Evolutionary conservation across 2,888 invertebrate species (phyloP), one percentile per base, ranked within the genome.

Genomic region (Melikaiella ostensackeni): DNA sequence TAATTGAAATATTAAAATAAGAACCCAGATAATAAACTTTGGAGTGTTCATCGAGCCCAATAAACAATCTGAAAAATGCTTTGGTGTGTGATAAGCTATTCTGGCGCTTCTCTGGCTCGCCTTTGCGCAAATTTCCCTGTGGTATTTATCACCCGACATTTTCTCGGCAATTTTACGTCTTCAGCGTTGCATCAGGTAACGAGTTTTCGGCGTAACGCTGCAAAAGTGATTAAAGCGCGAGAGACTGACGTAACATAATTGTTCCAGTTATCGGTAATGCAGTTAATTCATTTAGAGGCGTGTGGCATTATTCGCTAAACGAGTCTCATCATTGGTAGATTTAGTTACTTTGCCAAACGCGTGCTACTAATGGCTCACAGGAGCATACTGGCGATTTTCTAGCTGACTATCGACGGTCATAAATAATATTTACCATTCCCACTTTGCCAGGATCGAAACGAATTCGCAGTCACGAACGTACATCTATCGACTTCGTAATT

Each of bases 191-290:
- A 66, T 66, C 46, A 66, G 66, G 66, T 66, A 66, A 66, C 66
- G 66, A 66, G 66, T 66, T 66, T 64, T 66, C 66, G 24, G 46
- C 16, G 66, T 42, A 66, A 46, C 46, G 66, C 27, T 66, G 66
- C 66, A 66, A 66, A 66, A 66, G 66, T 66, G 66, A 66, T 66
- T 66, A 66, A 66, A 66, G 42, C 42, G 16, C 46, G 27, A 19
- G 27, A 46, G 66, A 66, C 66, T 66, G 66, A 66, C 66, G 66
- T 66, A 66, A 66, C 42, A 66, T 66, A 66, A 66, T 66, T 66
- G 66, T 46, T 66, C 24, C 66, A 66, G 42, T 66, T 66, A 66
- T 66, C 66, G 46, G 46, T 66, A 66, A 66, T 46, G 66, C 66
- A 66, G 66, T 66, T 66, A 66, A 66, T 66, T 38, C 42, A 66